phyloP scores from a whole-genome alignment of 2,113 vertebrate genomes.

The Phyllopteryx taeniolatus region DNA sequence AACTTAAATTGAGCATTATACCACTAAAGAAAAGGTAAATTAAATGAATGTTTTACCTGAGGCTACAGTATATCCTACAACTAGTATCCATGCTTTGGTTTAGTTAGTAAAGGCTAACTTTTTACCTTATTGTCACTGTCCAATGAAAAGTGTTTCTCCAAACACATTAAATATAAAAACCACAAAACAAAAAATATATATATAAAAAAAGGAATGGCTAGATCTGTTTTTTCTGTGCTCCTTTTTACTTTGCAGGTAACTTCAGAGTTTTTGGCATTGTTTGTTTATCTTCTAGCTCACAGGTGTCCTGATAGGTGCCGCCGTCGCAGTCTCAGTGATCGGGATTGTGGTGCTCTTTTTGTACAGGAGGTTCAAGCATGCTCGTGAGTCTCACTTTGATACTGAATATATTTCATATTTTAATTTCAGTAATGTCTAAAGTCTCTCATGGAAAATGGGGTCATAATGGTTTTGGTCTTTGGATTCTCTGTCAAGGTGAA shows the following conservation, averaged over 20 bases:
- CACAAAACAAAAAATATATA: too few relatives aligned
- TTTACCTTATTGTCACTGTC: too few relatives aligned
- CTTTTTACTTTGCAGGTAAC: not conserved
- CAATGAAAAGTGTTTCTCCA: too few relatives aligned
- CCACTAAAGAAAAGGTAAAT: not conserved
- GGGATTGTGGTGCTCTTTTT: slow-evolving; percentile 78
- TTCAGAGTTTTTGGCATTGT: not conserved
- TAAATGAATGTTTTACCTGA: not conserved
- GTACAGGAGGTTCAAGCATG: slow-evolving; percentile 75
- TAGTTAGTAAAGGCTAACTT: too few relatives aligned
- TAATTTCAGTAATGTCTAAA: not conserved
- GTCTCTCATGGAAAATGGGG: not conserved
- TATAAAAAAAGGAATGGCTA: not conserved
- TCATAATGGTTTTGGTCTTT: slow-evolving; percentile 22
- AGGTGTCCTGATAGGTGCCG: slow-evolving; percentile 82
- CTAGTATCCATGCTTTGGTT: too few relatives aligned
- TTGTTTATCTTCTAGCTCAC: slow-evolving; percentile 73
- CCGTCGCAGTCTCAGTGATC: slow-evolving; percentile 73
- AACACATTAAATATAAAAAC: too few relatives aligned
- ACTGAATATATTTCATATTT: not conserved
- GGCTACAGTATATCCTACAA: too few relatives aligned
- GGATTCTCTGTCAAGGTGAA: slow-evolving; percentile 65
- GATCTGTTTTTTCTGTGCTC: not conserved
- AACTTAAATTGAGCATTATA: not conserved
- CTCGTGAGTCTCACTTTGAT: slow-evolving; percentile 72